Evolutionary conservation across 2,888 invertebrate species (phyloP).

Genomic region (Norana najaformis): DNA sequence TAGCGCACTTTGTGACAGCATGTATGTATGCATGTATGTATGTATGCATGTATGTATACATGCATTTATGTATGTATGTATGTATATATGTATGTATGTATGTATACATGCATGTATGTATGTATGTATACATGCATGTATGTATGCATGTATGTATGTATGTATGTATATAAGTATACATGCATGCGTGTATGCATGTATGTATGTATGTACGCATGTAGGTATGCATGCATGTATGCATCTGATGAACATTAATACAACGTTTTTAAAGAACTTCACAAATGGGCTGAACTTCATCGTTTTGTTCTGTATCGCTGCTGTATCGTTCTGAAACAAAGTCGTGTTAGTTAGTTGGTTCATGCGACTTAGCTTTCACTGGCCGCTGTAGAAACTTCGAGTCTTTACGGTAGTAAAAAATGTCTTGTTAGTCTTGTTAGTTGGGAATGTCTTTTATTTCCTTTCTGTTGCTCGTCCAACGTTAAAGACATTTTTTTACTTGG

Average conservation of each 20-base stretch:
- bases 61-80: conserved; percentile 31
- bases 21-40: neutral
- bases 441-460: too few species aligned
- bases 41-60: conserved; percentile 30
- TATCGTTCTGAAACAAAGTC: neutral
- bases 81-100: conserved; percentile 20
- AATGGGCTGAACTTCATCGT: neutral
- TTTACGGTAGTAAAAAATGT: too few species aligned
- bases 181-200: neutral
- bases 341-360: too few species aligned
- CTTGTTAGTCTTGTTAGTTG: too few species aligned
- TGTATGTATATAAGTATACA: neutral
- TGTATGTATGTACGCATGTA: neutral
- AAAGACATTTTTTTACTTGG: too few species aligned
- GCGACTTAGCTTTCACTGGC: too few species aligned
- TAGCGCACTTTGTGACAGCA: too few species aligned
- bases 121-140: conserved; percentile 27
- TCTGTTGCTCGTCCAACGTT: too few species aligned
- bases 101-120: conserved; percentile 35
- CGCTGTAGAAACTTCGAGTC: too few species aligned
- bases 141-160: too few species aligned
- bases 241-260: neutral
- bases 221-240: neutral
- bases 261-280: neutral
- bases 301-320: neutral